Base-by-base conservation (phyloP, 2,888 invertebrate genomes). In the Aleiodes alternator region DNA sequence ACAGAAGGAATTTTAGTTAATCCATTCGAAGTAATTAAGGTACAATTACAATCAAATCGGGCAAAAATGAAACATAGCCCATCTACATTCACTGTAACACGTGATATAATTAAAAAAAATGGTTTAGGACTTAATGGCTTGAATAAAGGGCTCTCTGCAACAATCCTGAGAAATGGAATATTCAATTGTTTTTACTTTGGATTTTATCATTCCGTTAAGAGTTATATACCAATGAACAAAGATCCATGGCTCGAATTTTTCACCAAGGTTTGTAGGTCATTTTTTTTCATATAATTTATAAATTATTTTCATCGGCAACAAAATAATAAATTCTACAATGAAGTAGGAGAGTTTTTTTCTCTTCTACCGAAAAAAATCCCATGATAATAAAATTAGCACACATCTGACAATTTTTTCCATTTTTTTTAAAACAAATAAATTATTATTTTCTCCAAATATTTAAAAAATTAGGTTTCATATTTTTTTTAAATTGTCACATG, bases 161-260 rank as follows among this genome's bases (percentile, higher is more conserved):
- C 98, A 0, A 93, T 98, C 84, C 94, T 94, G 7, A 92, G 98
- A 81, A 97, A 98, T 91, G 97, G 96, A 0, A 92, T 96, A 5
- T 98, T 97, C 88, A 98, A 98, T 88, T 96, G 95, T 93, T 92
- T 97, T 68, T 98, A 98, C 90, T 98, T 98, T 87, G 97, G 98
- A 50, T 96, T 98, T 88, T 98, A 98, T 89, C 97, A 98, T 90
- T 96, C 96, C 80, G 94, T 97, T 0, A 97, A 96, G 90, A 94
- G 94, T 68, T 91, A 90, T 81, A 86, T 95, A 72, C 95, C 95
- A 11, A 93, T 93, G 84, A 92, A 91, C 85, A 89, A 94, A 92
- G 95, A 96, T 89, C 92, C 92, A 0, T 86, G 93, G 8, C 84
- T 92, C 68, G 96, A 96, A 86, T 95, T 96, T 83, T 89, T 93